Base-by-base conservation (phyloP, 2,797 vertebrate species). In the Chanos chanos region DNA sequence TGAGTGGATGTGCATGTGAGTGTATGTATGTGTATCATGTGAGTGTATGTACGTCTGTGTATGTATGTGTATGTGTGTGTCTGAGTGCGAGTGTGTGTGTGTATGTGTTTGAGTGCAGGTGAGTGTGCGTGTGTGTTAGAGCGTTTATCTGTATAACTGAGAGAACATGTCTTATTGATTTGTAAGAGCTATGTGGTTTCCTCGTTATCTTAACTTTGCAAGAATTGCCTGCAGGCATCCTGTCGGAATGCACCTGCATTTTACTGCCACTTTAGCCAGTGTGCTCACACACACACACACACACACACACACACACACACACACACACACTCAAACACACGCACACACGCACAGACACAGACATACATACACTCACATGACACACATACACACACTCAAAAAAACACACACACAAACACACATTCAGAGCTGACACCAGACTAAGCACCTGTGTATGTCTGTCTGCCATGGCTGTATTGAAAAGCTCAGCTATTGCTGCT, bases 81-180 rank as follows among this genome's bases (percentile, higher is more conserved):
- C 56, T 41, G 19, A 41, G 18, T 43, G 30, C 44, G 21, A 37
- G 28, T 57, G n/a, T 58, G 40, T 25, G 41, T 54, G 54, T 19
- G 49, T 56, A 49, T 70, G 25, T 60, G n/a, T n/a, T n/a, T n/a
- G n/a, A n/a, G n/a, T 13, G 13, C 37, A 13, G 36, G 34, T 36
- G 34, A 36, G 4, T 13, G n/a, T 4, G 31, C 33, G 10, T 33
- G 31, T 13, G 56, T 9, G 43, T 15, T 21, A 4, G 36, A 4
- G 16, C 43, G 47, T 50, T 44, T 72, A 39, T 68, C 47, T 68
- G 66, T 45, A 40, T 40, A 54, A 56, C 44, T 61, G 44, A 66
- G 22, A 47, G 82, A 83, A 87, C 85, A 81, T 84, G 84, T 85
- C 43, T 69, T 87, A 88, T 87, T 84, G 88, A 89, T 89, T 81